These are phyloP conservation scores for Callionymus lyra DNA, from an alignment of 2,113 vertebrate genomes.

Conservation along the genomic window DNA sequence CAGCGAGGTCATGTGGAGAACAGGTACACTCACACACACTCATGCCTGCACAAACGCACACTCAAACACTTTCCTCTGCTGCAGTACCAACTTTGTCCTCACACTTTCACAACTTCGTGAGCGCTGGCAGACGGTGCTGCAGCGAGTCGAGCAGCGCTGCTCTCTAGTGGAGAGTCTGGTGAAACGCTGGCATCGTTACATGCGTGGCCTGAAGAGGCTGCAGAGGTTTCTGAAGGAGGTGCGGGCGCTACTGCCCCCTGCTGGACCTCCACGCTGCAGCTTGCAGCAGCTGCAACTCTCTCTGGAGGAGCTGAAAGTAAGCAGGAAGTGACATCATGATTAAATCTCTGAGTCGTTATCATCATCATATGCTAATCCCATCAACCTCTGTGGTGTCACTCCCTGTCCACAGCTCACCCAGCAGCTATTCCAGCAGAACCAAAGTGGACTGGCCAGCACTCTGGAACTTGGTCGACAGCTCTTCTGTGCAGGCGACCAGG, in stretches of 20 bases:
- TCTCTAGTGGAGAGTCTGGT: constrained; percentile 62
- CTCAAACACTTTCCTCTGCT: background rate
- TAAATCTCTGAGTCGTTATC: too few relatives aligned
- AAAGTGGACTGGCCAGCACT: constrained; percentile 65
- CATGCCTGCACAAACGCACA: background rate
- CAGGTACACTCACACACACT: constrained; percentile 58
- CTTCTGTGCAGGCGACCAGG: constrained; percentile 45
- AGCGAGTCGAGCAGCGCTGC: constrained; percentile 67
- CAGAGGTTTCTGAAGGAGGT: constrained; percentile 63
- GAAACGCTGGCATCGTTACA: constrained; percentile 75
- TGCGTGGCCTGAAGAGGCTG: constrained; percentile 62
- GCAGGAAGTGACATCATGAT: too few relatives aligned
- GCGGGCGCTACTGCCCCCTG: constrained; percentile 53
- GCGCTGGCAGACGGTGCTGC: constrained; percentile 75
- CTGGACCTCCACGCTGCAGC: constrained; percentile 61
- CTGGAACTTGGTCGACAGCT: constrained; percentile 74
- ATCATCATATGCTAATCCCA: background rate
- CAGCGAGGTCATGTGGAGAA: constrained; percentile 73
- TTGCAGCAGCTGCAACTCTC: constrained; percentile 64
- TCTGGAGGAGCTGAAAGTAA: constrained; percentile 62
- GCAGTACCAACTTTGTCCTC: constrained; percentile 77
- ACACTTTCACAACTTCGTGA: constrained; percentile 74
- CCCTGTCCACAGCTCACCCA: constrained; percentile 64
- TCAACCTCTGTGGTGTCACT: background rate
- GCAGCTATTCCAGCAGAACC: constrained; percentile 70